These are phyloP conservation scores for Lampris megalopsis DNA, from an alignment of 2,113 vertebrate species.

Conservation along the genomic window DNA sequence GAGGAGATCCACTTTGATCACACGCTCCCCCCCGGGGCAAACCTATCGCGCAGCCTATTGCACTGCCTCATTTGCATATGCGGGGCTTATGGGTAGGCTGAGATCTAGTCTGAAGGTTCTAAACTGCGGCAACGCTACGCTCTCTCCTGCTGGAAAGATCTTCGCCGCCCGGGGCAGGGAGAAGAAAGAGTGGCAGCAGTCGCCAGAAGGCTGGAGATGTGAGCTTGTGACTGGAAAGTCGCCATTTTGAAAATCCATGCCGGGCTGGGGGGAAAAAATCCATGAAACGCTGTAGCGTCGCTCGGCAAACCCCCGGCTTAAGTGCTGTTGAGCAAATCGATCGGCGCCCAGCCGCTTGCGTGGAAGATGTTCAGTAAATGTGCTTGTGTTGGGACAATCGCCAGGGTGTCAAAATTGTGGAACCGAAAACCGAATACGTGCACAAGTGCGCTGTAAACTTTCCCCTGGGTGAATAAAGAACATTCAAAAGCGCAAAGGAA, in stretches of 20 bases:
- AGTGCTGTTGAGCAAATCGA: conserved; percentile 39
- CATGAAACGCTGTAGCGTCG: neutral
- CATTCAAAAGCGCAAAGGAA: conserved; percentile 8
- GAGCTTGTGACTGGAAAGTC: conserved; percentile 66
- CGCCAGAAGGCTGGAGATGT: conserved; percentile 49
- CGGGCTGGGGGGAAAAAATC: conserved; percentile 1
- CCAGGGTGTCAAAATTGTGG: conserved; percentile 2
- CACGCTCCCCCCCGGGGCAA: conserved; percentile 70
- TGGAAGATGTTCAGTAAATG: neutral
- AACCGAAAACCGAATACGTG: conserved; percentile 46
- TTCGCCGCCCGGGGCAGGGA: conserved; percentile 48
- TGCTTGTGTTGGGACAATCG: neutral
- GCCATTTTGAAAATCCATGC: conserved; percentile 50
- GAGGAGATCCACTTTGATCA: conserved; percentile 85
- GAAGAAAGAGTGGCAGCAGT: conserved; percentile 47
- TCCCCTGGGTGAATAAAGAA: conserved; percentile 36
- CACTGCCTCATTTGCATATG: conserved; percentile 82
- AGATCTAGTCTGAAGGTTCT: conserved; percentile 73
- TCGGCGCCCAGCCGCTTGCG: conserved; percentile 5
- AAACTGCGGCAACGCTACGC: conserved; percentile 58
- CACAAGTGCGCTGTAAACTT: conserved; percentile 58
- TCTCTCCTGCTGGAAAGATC: conserved; percentile 61
- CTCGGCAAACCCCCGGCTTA: neutral
- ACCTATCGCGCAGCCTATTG: conserved; percentile 81
- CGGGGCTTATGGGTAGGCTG: conserved; percentile 75